These are phyloP conservation scores for Bradypodion ventrale DNA, from an alignment of 2,797 vertebrate species.

Conservation along the genomic window DNA sequence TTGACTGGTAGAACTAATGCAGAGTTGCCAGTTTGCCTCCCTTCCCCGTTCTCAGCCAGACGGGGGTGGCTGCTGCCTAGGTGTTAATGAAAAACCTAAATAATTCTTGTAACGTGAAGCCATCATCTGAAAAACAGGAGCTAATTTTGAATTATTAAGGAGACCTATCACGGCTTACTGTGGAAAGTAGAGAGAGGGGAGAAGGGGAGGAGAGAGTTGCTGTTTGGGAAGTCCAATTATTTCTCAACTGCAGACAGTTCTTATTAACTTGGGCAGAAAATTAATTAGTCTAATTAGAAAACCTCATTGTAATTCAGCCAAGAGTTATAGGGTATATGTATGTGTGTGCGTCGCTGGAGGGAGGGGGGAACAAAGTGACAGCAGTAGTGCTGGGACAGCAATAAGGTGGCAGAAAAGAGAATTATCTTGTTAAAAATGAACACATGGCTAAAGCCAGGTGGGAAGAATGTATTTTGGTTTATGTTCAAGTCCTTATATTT, in stretches of 20 bases:
- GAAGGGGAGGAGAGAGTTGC: slow-evolving; percentile 69
- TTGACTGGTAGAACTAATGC: not conserved
- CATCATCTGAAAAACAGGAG: slow-evolving; percentile 67
- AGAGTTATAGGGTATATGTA: slow-evolving; percentile 68
- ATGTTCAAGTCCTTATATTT: slow-evolving; percentile 44
- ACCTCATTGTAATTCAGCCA: slow-evolving; percentile 75
- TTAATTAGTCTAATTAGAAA: slow-evolving; percentile 86
- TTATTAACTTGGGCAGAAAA: slow-evolving; percentile 85
- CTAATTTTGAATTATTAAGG: slow-evolving; percentile 75
- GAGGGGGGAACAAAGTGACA: not conserved
- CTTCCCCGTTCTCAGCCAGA: not conserved
- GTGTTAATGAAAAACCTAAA: slow-evolving; percentile 78
- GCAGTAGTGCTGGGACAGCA: slow-evolving; percentile 23
- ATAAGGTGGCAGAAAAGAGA: not conserved
- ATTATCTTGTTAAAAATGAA: slow-evolving; percentile 48
- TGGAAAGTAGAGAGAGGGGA: slow-evolving; percentile 43
- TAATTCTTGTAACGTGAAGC: slow-evolving; percentile 66
- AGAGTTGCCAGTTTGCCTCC: accelerated
- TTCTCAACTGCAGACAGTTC: slow-evolving; percentile 78
- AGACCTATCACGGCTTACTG: slow-evolving; percentile 61
- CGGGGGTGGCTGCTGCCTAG: slow-evolving; percentile 35
- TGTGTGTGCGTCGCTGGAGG: not conserved
- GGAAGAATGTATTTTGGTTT: slow-evolving; percentile 19
- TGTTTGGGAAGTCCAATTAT: slow-evolving; percentile 81
- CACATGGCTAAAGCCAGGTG: slow-evolving; percentile 10